Evolutionary conservation across 2,113 vertebrate genomes (phyloP).

Genomic region (Emydura subglobosa): DNA sequence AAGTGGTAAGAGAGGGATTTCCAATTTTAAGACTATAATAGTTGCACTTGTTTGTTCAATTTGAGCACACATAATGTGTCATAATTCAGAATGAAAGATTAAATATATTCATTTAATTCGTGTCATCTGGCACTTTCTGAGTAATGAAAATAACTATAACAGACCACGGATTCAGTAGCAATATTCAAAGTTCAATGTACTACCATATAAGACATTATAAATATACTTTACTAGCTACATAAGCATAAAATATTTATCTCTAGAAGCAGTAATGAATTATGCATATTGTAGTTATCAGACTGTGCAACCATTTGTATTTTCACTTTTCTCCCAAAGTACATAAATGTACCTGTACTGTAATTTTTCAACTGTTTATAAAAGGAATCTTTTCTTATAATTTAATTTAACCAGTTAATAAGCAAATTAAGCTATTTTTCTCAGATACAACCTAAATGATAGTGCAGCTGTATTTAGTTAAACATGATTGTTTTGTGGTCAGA

Average conservation of each 20-base stretch:
- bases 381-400: background rate
- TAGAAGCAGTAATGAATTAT: background rate
- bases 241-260: constrained; percentile 4
- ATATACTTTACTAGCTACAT: constrained; percentile 10
- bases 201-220: background rate
- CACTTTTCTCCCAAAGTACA: background rate
- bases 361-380: background rate
- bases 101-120: constrained; percentile 21
- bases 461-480: background rate
- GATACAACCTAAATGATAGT: background rate
- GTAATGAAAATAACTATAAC: background rate
- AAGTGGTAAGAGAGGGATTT: background rate
- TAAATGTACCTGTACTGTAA: background rate
- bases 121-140: constrained; percentile 16
- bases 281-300: background rate
- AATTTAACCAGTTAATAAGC: background rate
- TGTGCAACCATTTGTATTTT: background rate
- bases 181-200: constrained; percentile 23
- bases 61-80: accelerated
- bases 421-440: background rate
- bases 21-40: background rate
- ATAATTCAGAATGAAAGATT: background rate
- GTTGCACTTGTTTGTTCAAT: background rate
- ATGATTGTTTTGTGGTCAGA: background rate
- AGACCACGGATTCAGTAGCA: background rate